phyloP scores from a whole-genome alignment of 2,888 invertebrate genomes.

The Copidosoma aretas region DNA sequence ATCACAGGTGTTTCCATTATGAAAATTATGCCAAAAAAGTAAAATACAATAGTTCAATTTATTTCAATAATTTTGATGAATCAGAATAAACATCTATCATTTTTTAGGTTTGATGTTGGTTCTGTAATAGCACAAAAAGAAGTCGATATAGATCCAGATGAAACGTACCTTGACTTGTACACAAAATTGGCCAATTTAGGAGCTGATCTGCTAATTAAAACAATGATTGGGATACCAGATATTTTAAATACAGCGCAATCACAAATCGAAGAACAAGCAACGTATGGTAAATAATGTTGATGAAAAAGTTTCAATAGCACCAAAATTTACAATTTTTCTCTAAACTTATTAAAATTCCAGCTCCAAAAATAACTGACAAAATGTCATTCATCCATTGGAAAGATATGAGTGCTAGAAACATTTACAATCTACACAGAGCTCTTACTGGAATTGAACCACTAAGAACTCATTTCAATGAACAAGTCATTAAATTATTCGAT shows the following conservation, averaged over 20 bases:
- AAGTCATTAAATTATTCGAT: slow-evolving; percentile 70
- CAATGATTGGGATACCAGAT: slow-evolving; percentile 68
- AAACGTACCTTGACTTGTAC: slow-evolving; percentile 73
- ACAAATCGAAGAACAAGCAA: slow-evolving; percentile 70
- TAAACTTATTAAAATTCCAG: slow-evolving; percentile 63
- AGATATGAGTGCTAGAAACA: slow-evolving; percentile 68
- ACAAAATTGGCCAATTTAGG: slow-evolving; percentile 72
- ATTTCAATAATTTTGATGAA: slow-evolving; percentile 9
- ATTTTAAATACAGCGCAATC: slow-evolving; percentile 67
- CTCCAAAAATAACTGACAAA: slow-evolving; percentile 74
- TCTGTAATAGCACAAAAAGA: slow-evolving; percentile 70
- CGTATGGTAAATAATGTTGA: slow-evolving; percentile 70
- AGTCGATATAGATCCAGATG: slow-evolving; percentile 66
- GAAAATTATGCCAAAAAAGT: slow-evolving; percentile 79
- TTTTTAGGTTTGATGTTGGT: slow-evolving; percentile 77
- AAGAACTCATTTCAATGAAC: slow-evolving; percentile 69
- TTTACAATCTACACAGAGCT: slow-evolving; percentile 77
- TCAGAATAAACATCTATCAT: neutral
- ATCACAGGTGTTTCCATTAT: slow-evolving; percentile 87
- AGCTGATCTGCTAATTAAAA: slow-evolving; percentile 71
- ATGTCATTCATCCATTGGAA: slow-evolving; percentile 74
- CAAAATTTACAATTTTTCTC: too few species aligned
- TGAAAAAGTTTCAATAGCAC: slow-evolving; percentile 1
- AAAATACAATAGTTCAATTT: slow-evolving; percentile 37
- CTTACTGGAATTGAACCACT: slow-evolving; percentile 71